Evolutionary conservation across 2,888 invertebrate genomes (phyloP).

Genomic region (Lamproptera curius): DNA sequence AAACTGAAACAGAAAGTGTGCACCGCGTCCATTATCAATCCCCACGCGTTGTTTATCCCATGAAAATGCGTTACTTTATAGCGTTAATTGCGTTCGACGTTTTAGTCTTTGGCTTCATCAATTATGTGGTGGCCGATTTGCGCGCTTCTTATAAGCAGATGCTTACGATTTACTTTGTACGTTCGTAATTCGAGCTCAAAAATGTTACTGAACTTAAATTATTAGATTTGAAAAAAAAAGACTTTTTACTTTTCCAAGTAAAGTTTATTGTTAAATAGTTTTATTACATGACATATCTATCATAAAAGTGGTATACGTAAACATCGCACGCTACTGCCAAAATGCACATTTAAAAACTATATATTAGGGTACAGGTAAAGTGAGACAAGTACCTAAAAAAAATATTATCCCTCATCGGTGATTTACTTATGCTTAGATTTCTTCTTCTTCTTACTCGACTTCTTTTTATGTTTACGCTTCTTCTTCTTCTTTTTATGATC

Average conservation of each 20-base stretch:
- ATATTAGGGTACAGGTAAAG: conserved; percentile 25
- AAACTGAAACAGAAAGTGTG: too few relatives aligned
- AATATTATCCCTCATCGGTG: conserved; percentile 13
- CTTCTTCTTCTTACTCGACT: conserved; percentile 84
- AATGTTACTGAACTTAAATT: too few relatives aligned
- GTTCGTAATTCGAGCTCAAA: too few relatives aligned
- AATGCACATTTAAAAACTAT: conserved; percentile 9
- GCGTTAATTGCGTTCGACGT: too few relatives aligned
- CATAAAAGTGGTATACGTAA: conserved; percentile 7
- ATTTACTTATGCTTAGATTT: conserved; percentile 77
- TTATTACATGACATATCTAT: conserved; percentile 15
- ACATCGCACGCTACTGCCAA: conserved; percentile 13
- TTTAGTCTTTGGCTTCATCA: too few relatives aligned
- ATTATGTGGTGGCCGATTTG: too few relatives aligned
- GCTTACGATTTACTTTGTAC: too few relatives aligned
- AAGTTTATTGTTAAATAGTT: conserved; percentile 15
- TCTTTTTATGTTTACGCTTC: conserved; percentile 83
- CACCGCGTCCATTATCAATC: too few relatives aligned
- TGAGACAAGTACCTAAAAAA: conserved; percentile 29
- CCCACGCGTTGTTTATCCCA: too few relatives aligned
- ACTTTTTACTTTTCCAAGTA: conserved; percentile 4
- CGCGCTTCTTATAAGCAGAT: too few relatives aligned
- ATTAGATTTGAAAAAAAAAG: not conserved
- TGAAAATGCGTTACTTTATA: too few relatives aligned
- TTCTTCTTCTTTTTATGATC: conserved; percentile 83